Conservation (phyloP, 2,113 vertebrate species). For the Lagopus muta region DNA sequence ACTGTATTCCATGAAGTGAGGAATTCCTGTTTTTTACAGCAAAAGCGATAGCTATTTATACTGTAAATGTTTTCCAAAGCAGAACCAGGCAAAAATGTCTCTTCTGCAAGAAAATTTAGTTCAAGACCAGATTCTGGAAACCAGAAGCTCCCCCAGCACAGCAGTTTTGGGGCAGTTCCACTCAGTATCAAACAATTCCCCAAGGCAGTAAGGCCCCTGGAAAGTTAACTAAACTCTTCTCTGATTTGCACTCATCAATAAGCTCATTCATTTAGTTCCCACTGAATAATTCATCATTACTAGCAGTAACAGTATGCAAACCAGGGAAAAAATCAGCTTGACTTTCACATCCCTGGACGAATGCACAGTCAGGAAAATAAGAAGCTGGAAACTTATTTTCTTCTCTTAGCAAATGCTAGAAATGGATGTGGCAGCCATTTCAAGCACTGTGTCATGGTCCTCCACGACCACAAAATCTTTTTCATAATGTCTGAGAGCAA, state of each 20-base stretch:
- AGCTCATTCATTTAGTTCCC: conserved; percentile 12
- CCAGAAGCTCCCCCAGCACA: not conserved
- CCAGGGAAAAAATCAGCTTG: not conserved
- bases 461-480: not conserved
- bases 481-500: not conserved
- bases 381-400: not conserved
- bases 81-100: not conserved
- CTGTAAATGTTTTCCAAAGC: not conserved
- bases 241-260: conserved; percentile 24
- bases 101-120: not conserved
- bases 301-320: conserved; percentile 5
- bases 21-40: not conserved
- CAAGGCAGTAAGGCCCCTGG: not conserved
- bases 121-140: not conserved
- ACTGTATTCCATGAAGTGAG: not conserved
- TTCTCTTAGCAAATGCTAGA: not conserved
- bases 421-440: not conserved
- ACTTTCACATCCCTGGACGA: not conserved
- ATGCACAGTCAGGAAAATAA: not conserved
- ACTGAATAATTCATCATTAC: conserved; percentile 40
- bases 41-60: not conserved
- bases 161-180: not conserved
- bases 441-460: not conserved
- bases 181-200: not conserved
- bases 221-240: not conserved